A percentile compares a stretch with the other conserved stretches of the same genome.
Evolutionary conservation across 2,113 vertebrate species (phyloP).

Genomic region (Sardina pilchardus): DNA sequence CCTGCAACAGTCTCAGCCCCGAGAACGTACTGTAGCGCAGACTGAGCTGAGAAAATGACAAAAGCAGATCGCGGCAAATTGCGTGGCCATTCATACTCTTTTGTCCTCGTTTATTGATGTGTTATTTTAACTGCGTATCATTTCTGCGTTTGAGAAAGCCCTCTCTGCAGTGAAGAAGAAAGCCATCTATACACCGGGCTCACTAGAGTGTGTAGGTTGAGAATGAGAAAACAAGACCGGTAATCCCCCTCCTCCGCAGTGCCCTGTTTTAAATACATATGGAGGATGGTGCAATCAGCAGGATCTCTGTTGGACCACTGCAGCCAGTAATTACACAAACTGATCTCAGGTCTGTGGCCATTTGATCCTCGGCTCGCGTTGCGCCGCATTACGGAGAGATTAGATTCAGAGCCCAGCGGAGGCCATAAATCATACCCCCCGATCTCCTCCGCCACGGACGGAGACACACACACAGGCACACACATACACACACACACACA

Average conservation of each 20-base stretch:
- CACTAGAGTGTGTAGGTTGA: background rate
- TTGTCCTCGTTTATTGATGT: background rate
- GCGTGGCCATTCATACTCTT: background rate
- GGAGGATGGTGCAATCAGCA: background rate
- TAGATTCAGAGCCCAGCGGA: constrained; percentile 44
- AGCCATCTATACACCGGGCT: background rate
- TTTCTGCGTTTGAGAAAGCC: background rate
- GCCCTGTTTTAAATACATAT: constrained; percentile 19
- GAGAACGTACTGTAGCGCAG: background rate
- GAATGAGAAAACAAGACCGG: background rate
- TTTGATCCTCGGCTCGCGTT: constrained; percentile 37
- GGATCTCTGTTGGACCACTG: constrained; percentile 12
- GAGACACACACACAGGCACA: background rate
- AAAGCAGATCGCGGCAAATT: background rate
- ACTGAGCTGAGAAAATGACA: background rate
- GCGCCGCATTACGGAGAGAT: constrained; percentile 33
- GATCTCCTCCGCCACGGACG: background rate
- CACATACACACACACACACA: background rate
- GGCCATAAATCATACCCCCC: constrained; percentile 45
- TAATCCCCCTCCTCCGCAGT: background rate
- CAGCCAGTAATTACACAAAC: constrained; percentile 36
- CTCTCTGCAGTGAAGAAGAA: background rate
- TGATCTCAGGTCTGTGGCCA: constrained; percentile 25
- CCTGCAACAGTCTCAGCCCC: background rate
- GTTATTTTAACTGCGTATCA: background rate